Conservation (phyloP, 2,797 vertebrate species). For the Eulemur coronatus region DNA sequence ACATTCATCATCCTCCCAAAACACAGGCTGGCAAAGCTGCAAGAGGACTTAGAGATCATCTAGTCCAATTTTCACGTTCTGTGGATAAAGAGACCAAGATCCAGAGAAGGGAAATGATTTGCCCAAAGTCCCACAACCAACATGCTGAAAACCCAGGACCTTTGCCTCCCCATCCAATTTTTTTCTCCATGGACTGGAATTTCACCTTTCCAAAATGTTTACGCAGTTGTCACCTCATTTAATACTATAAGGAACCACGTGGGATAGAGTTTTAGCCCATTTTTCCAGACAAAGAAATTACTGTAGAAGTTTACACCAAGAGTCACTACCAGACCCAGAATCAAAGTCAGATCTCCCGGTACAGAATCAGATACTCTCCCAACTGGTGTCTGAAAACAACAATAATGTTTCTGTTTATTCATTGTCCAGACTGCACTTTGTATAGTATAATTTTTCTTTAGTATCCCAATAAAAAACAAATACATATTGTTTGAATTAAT, state of each 20-base stretch:
- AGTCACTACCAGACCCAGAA: background rate
- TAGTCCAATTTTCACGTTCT: background rate
- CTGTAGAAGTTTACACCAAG: background rate
- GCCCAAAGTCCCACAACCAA: background rate
- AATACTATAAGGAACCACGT: background rate
- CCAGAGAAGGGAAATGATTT: background rate
- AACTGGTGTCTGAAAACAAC: background rate
- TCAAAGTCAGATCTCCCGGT: background rate
- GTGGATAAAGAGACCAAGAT: background rate
- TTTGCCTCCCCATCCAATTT: background rate
- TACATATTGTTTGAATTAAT: background rate
- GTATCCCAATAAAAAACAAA: background rate
- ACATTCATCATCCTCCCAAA: background rate
- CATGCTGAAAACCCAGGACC: background rate
- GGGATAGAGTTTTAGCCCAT: background rate
- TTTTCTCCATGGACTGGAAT: background rate
- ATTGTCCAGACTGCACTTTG: background rate
- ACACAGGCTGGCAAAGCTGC: background rate
- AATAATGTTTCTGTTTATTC: background rate
- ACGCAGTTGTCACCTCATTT: background rate
- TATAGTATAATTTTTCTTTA: slow-evolving; percentile 18
- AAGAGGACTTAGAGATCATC: background rate
- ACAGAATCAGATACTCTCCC: background rate
- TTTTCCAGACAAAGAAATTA: background rate
- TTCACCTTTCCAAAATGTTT: background rate